phyloP scores from a whole-genome alignment of 2,888 invertebrate genomes.

The Chrysina gloriosa region DNA sequence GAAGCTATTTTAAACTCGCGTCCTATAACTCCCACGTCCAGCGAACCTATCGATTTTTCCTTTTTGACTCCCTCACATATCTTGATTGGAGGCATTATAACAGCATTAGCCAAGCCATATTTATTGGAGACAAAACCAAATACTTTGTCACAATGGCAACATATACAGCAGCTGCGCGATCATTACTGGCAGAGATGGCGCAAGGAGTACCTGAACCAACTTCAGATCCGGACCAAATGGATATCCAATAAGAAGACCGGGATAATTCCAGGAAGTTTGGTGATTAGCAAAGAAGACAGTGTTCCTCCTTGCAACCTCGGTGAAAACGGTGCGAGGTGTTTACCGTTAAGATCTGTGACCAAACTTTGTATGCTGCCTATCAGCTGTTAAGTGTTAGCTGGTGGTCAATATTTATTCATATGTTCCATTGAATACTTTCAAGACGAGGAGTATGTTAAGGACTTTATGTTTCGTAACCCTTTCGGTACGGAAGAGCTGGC shows the following conservation, averaged over 20 bases:
- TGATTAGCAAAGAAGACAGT: slow-evolving; percentile 24
- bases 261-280: background rate
- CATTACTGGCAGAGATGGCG: slow-evolving; percentile 45
- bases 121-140: slow-evolving; percentile 32
- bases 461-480: too few species aligned
- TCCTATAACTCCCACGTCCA: slow-evolving; percentile 49
- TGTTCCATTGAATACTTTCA: too few species aligned
- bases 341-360: too few species aligned
- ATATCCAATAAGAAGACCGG: background rate
- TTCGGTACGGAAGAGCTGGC: too few species aligned
- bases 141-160: slow-evolving; percentile 47
- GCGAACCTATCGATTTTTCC: slow-evolving; percentile 48
- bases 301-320: too few species aligned
- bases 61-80: slow-evolving; percentile 48
- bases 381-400: too few species aligned
- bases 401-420: too few species aligned
- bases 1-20: slow-evolving; percentile 54
- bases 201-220: slow-evolving; percentile 36
- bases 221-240: slow-evolving; percentile 40
- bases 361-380: too few species aligned
- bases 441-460: too few species aligned
- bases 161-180: slow-evolving; percentile 43
- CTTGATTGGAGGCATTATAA: slow-evolving; percentile 47
- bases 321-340: too few species aligned
- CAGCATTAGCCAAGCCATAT: slow-evolving; percentile 45